Base-by-base conservation (phyloP, 2,113 vertebrate species). In the Fregetta grallaria region DNA sequence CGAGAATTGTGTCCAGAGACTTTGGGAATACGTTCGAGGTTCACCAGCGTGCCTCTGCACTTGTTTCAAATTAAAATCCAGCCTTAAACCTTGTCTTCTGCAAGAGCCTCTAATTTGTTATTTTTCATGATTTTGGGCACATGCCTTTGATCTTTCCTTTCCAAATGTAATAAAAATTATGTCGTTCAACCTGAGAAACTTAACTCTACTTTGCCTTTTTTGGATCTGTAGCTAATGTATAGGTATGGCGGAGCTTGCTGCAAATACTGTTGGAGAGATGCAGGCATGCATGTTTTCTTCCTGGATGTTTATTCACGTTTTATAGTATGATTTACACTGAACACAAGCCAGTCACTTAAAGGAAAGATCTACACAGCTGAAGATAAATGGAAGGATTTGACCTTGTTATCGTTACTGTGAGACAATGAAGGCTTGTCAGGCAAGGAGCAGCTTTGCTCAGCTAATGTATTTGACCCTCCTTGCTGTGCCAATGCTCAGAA, bases 191-290 rank as follows among this genome's bases (percentile, higher is more conserved):
- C 94, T 86, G 80, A 94, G 97, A 96, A 97, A 91, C 86, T 94
- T 93, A 94, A 94, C 90, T 93, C 86, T 94, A 88, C 93, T 97
- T 96, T 93, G 61, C 93, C 85, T 91, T 94, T 96, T 92, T 89
- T 91, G 77, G 84, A 95, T 93, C 88, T 92, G 90, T 72, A 85
- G 82, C 93, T 96, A 77, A 94, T 84, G 59, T 67, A 89, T 38
- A 94, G 92, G 78, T 94, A 92, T 79, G 93, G 63, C 26, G 22
- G 42, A 44, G 66, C 91, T 96, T 87, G 77, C 92, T 44, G 95
- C 63, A 96, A 95, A 91, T 47, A 45, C 78, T 80, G 86, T 93
- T 88, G 90, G 65, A 62, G 32, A 65, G n/a, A 59, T 25, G 45
- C 11, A 16, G 14, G 30, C 21, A 12, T 7, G 20, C 7, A 6